Percentiles rank a stretch among this genome's conserved stretches.
phyloP scores from a whole-genome alignment of 2,888 invertebrate genomes.

The Leptopilina syphax region DNA sequence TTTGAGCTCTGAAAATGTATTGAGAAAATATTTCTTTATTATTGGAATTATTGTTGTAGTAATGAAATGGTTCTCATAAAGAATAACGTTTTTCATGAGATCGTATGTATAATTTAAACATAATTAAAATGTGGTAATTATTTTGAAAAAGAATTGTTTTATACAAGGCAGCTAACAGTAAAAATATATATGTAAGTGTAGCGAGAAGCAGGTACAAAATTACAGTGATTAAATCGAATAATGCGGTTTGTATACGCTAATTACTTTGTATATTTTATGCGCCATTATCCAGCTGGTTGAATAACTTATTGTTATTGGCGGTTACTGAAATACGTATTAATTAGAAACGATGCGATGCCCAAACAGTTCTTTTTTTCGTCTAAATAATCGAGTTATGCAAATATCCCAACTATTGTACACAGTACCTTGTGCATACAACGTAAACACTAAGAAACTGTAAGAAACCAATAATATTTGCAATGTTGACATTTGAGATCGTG shows the following conservation, averaged over 20 bases:
- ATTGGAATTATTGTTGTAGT: too few species aligned
- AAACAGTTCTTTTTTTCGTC: background rate
- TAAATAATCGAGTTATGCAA: background rate
- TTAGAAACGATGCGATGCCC: conserved; percentile 3
- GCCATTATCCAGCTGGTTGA: conserved; percentile 20
- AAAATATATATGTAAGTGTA: background rate
- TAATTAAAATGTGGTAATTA: conserved; percentile 2
- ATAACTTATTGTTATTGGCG: conserved; percentile 26
- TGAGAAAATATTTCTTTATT: too few species aligned
- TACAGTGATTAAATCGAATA: conserved; percentile 16
- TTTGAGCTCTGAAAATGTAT: too few species aligned
- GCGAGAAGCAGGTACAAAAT: background rate
- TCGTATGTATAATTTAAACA: background rate
- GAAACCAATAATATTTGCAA: background rate
- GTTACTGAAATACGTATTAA: conserved; percentile 20
- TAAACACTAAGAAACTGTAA: background rate
- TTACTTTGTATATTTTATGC: conserved; percentile 15
- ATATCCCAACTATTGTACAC: background rate
- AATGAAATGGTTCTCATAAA: too few species aligned
- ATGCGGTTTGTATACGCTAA: conserved; percentile 10
- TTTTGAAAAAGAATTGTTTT: background rate
- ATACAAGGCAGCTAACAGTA: background rate
- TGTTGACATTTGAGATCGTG: background rate
- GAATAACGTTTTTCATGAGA: background rate
- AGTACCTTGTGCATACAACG: background rate